Evolutionary conservation across 1,140 invertebrate genomes (phyloP), one percentile per base, ranked within the genome.

Genomic region (Olivierus martensii): DNA sequence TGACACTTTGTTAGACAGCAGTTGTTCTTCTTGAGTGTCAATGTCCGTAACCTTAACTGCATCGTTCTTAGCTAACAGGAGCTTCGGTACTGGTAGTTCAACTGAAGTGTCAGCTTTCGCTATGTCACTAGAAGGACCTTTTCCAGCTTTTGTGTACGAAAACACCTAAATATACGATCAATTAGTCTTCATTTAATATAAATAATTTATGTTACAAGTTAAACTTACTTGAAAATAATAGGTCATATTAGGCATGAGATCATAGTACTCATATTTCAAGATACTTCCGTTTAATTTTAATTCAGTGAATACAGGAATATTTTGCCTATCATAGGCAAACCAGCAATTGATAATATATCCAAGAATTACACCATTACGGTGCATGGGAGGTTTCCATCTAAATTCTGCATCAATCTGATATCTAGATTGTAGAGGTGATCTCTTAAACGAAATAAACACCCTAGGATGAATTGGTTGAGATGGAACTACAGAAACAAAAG

Each of bases 61-160:
- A 61, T 86, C 81, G 28, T 34, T 18, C 4, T 80, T 79, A 0
- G 82, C 77, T 5, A 87, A 71, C n/a, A 91, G 68, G 2, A 94
- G 65, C 59, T 76, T 78, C 0, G 87, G 87, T 14, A 90, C 73
- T 0, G 87, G 81, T 57, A 78, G 79, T 55, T 87, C 78, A 37
- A 74, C 71, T 2, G 81, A 28, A 22, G 66, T 80, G 12, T 78
- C 73, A 3, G 78, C 75, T 39, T 73, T 69, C 2, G 82, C 76
- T 1, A 71, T 67, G 49, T 75, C 68, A 1, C 82, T 82, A 48
- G 76, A 76, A 19, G 75, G 70, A 11, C 88, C 82, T 53, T 75
- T 75, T 1, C 85, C 86, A 19, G 80, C 78, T 41, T 79, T 73
- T 3, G 85, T 89, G 60, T 77, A 82, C 0, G 87, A 86, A 66